Evolutionary conservation across 2,797 vertebrate genomes (phyloP).

Genomic region (Limnodromus scolopaceus): DNA sequence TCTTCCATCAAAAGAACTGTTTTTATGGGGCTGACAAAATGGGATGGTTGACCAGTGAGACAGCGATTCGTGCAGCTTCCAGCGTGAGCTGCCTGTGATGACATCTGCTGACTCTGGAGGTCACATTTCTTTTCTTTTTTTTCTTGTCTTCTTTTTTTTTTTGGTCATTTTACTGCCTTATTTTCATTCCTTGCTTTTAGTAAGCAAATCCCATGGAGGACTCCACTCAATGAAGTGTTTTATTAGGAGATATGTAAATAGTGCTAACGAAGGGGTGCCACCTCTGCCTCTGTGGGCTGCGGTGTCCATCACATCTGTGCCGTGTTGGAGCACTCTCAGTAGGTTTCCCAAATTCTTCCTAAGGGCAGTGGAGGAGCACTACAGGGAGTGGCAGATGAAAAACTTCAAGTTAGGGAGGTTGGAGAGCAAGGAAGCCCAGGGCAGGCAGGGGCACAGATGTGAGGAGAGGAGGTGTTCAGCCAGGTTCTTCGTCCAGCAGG

Average conservation of each 20-base stretch:
- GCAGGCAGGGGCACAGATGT: not conserved
- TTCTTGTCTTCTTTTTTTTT: not conserved
- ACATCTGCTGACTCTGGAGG: not conserved
- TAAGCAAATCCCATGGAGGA: not conserved
- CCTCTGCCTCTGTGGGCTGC: not conserved
- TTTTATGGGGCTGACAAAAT: not conserved
- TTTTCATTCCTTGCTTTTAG: not conserved
- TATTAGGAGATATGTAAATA: not conserved
- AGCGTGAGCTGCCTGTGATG: not conserved
- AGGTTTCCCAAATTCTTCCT: not conserved
- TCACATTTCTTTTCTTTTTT: not conserved
- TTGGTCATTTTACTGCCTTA: not conserved
- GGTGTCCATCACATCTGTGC: not conserved
- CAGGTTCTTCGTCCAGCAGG: accelerated
- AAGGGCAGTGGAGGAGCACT: not conserved
- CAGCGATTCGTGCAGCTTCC: not conserved
- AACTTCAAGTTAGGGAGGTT: not conserved
- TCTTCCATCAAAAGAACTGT: not conserved
- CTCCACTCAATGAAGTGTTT: not conserved
- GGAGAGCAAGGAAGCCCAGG: not conserved
- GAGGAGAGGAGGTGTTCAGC: not conserved
- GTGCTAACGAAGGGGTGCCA: not conserved
- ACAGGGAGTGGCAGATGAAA: not conserved
- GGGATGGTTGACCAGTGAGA: not conserved
- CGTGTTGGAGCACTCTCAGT: accelerated